These are phyloP conservation scores for Melolontha melolontha DNA, from an alignment of 2,888 invertebrate species.

Conservation along the genomic window DNA sequence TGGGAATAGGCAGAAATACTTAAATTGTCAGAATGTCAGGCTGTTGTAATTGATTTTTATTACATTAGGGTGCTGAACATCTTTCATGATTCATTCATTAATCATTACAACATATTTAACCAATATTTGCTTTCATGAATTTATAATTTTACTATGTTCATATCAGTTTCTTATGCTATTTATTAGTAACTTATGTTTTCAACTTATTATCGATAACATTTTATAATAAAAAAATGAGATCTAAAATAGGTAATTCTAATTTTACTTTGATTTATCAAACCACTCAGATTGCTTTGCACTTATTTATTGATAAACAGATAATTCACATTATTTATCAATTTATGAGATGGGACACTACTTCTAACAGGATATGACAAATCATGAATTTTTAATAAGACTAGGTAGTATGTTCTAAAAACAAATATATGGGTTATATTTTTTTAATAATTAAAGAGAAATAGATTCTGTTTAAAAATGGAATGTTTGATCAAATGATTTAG, in stretches of 20 bases:
- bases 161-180: neutral
- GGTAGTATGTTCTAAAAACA: too few species aligned
- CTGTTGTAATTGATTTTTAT: slow-evolving; percentile 28
- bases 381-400: too few species aligned
- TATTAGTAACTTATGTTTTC: neutral
- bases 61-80: slow-evolving; percentile 5
- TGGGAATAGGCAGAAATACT: slow-evolving; percentile 2
- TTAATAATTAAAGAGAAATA: too few species aligned
- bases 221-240: neutral
- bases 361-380: too few species aligned
- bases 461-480: too few species aligned
- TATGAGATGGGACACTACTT: too few species aligned
- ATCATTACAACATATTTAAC: slow-evolving; percentile 27
- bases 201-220: neutral
- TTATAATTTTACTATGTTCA: neutral
- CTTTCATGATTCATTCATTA: slow-evolving; percentile 30
- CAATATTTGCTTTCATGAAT: slow-evolving; percentile 9
- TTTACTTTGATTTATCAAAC: too few species aligned
- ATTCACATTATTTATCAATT: too few species aligned
- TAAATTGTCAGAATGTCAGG: slow-evolving; percentile 7
- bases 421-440: too few species aligned
- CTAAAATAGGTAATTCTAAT: neutral
- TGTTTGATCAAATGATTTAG: too few species aligned
- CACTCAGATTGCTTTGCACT: too few species aligned
- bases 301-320: too few species aligned